These are phyloP conservation scores for Tokudaia tokunoshimensis DNA, from an alignment of 2,797 vertebrate genomes.

Conservation along the genomic window DNA sequence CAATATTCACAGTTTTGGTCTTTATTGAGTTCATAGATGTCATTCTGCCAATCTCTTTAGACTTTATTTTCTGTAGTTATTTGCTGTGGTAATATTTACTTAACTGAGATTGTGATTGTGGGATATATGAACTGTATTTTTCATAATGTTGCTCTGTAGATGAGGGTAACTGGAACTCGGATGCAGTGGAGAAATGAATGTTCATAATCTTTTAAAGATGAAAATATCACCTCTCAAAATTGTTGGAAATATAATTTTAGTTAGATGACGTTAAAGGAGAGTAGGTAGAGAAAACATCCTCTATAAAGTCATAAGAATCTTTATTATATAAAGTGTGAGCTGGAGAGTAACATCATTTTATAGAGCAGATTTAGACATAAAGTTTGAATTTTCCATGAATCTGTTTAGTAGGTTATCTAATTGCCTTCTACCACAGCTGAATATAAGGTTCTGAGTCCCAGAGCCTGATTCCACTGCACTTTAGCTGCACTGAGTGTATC, in stretches of 20 bases:
- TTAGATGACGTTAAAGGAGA: background rate
- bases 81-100: background rate
- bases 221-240: background rate
- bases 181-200: background rate
- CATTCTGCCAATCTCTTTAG: background rate
- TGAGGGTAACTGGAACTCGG: background rate
- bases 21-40: background rate
- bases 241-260: slow-evolving; percentile 31
- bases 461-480: background rate
- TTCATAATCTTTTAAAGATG: slow-evolving; percentile 46
- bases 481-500: background rate
- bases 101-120: background rate
- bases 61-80: background rate
- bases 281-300: background rate
- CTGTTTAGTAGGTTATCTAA: background rate
- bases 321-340: slow-evolving; percentile 38
- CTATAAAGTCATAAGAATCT: slow-evolving; percentile 25
- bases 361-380: background rate
- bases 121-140: background rate
- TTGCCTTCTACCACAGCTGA: background rate
- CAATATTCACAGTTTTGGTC: background rate
- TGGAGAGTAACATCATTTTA: slow-evolving; percentile 4
- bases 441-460: background rate
- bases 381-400: background rate
- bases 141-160: background rate